Conservation (phyloP, 2,797 vertebrate species). For the Gobio occitaniae region DNA sequence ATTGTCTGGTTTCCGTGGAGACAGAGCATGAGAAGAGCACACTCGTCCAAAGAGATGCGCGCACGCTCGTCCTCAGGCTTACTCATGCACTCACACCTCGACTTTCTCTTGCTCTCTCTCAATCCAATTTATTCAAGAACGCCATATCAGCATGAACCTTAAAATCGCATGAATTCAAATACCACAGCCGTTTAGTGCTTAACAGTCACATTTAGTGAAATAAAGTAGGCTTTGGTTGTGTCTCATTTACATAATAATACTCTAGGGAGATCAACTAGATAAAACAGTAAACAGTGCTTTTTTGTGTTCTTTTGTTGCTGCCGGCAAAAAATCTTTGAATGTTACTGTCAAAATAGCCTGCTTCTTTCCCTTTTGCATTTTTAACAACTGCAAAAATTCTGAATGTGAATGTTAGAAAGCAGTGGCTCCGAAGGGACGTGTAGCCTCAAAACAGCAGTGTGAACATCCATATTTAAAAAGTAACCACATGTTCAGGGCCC, state of each 20-base stretch:
- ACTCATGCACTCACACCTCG: conserved; percentile 17
- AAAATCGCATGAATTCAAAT: conserved; percentile 15
- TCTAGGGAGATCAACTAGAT: not conserved
- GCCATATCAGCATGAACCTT: conserved; percentile 10
- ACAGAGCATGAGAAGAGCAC: conserved; percentile 58
- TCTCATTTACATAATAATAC: not conserved
- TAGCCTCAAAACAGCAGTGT: not conserved
- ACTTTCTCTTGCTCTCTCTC: not conserved
- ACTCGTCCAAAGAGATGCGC: conserved; percentile 42
- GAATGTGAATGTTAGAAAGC: not conserved
- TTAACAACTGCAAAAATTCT: not conserved
- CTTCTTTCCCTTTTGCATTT: not conserved
- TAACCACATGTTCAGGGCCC: not conserved
- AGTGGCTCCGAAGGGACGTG: not conserved
- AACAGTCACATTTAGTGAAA: conserved; percentile 13
- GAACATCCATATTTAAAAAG: not conserved
- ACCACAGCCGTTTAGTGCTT: not conserved
- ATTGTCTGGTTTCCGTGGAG: conserved; percentile 68
- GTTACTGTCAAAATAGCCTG: not conserved
- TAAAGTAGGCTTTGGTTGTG: not conserved
- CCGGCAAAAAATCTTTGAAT: not conserved
- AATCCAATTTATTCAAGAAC: conserved; percentile 27
- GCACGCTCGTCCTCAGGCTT: not conserved
- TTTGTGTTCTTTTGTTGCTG: not conserved
- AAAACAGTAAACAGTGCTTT: not conserved